Conservation (phyloP, 2,888 invertebrate species). For the Hesperia comma region DNA sequence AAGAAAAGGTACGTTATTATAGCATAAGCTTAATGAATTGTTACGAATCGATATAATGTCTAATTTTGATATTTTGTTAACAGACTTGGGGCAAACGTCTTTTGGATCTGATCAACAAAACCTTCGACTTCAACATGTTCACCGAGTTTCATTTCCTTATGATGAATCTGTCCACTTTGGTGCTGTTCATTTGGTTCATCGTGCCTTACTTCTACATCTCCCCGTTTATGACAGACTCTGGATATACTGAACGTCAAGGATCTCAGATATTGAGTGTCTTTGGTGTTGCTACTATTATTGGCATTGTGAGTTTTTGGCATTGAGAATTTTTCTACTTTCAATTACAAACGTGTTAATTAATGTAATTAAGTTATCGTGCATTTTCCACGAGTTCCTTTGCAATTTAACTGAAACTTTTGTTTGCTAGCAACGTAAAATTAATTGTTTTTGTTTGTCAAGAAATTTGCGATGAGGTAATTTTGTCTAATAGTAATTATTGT, state of each 20-base stretch:
- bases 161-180: conserved; percentile 94
- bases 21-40: background rate
- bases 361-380: too few relatives aligned
- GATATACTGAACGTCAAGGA: conserved; percentile 87
- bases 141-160: conserved; percentile 91
- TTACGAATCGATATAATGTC: background rate
- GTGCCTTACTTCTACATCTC: conserved; percentile 97
- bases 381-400: too few relatives aligned
- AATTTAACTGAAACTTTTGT: background rate
- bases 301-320: conserved; percentile 89
- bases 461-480: too few relatives aligned
- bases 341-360: too few relatives aligned
- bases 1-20: conserved; percentile 77
- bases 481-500: too few relatives aligned
- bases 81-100: conserved; percentile 90
- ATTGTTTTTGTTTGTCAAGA: background rate
- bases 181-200: conserved; percentile 97
- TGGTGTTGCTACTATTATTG: conserved; percentile 94
- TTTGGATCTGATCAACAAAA: conserved; percentile 86
- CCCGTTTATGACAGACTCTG: conserved; percentile 87
- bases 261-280: conserved; percentile 93
- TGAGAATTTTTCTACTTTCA: background rate
- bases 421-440: background rate
- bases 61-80: conserved; percentile 43
- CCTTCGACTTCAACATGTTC: conserved; percentile 93